Evolutionary conservation across 2,797 vertebrate species (phyloP).

Genomic region (Tiaroga cobitis): DNA sequence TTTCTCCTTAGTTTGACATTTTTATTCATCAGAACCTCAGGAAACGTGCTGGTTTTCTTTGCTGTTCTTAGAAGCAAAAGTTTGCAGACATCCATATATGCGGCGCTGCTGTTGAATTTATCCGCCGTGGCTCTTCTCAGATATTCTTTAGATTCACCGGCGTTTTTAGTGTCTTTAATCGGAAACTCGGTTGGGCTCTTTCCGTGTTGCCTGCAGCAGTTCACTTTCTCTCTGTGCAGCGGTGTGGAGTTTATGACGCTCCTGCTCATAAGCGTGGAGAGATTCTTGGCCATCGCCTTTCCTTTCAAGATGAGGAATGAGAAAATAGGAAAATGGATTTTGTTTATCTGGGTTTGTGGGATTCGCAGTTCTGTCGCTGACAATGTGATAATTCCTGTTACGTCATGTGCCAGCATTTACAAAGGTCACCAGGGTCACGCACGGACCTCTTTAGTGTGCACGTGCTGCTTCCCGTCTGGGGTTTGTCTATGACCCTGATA

Average conservation of each 20-base stretch:
- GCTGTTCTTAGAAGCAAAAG: constrained; percentile 66
- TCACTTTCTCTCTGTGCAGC: constrained; percentile 73
- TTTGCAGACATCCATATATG: constrained; percentile 68
- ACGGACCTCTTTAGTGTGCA: constrained; percentile 67
- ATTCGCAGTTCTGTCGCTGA: constrained; percentile 62
- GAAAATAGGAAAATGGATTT: constrained; percentile 66
- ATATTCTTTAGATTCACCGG: constrained; percentile 69
- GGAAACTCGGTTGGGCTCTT: constrained; percentile 33
- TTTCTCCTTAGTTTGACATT: constrained; percentile 59
- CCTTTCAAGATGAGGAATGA: constrained; percentile 66
- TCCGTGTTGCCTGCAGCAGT: constrained; percentile 68
- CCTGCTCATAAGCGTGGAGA: constrained; percentile 72
- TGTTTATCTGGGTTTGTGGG: constrained; percentile 66
- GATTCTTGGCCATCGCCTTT: constrained; percentile 70
- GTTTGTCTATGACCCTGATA: constrained; percentile 64
- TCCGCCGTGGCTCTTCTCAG: constrained; percentile 70
- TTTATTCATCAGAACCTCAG: constrained; percentile 65
- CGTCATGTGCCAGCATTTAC: constrained; percentile 61
- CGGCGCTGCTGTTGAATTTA: constrained; percentile 68
- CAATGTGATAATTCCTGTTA: constrained; percentile 61
- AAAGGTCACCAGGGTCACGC: neutral
- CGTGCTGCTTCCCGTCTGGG: constrained; percentile 72
- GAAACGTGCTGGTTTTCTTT: constrained; percentile 72
- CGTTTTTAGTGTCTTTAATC: constrained; percentile 66
- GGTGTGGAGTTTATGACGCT: constrained; percentile 73